These are phyloP conservation scores for Calliopum simillimum DNA, from an alignment of 2,888 invertebrate species.

Conservation along the genomic window DNA sequence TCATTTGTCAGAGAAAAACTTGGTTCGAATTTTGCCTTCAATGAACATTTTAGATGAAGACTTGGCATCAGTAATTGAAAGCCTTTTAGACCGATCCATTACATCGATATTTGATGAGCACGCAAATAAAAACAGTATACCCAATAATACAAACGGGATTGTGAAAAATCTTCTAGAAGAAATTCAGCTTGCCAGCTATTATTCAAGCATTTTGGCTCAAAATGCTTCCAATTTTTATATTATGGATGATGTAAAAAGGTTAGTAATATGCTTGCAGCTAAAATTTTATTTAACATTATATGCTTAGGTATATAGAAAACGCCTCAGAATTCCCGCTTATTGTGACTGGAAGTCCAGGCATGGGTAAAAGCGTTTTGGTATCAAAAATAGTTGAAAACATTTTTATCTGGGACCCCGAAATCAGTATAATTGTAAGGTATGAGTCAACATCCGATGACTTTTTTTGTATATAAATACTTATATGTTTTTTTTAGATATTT, in stretches of 20 bases:
- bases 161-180: slow-evolving; percentile 78
- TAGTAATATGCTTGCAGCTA: not conserved
- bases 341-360: slow-evolving; percentile 82
- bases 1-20: slow-evolving; percentile 80
- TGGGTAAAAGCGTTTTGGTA: slow-evolving; percentile 84
- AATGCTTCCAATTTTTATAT: slow-evolving; percentile 67
- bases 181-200: slow-evolving; percentile 78
- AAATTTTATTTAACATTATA: not conserved
- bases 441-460: not conserved
- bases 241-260: slow-evolving; percentile 63
- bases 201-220: slow-evolving; percentile 77
- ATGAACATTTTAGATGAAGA: slow-evolving; percentile 65
- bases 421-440: slow-evolving; percentile 69
- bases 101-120: slow-evolving; percentile 78
- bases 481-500: slow-evolving; percentile 53
- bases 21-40: slow-evolving; percentile 71
- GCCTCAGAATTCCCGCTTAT: slow-evolving; percentile 72
- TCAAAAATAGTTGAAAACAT: slow-evolving; percentile 78
- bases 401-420: slow-evolving; percentile 74
- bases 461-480: not conserved
- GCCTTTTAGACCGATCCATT: slow-evolving; percentile 76
- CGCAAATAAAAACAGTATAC: slow-evolving; percentile 71
- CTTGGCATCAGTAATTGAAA: slow-evolving; percentile 72
- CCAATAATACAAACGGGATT: slow-evolving; percentile 77
- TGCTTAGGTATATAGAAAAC: slow-evolving; percentile 72